These are phyloP conservation scores for Molanna angustata DNA, from an alignment of 2,888 invertebrate genomes.

Conservation along the genomic window DNA sequence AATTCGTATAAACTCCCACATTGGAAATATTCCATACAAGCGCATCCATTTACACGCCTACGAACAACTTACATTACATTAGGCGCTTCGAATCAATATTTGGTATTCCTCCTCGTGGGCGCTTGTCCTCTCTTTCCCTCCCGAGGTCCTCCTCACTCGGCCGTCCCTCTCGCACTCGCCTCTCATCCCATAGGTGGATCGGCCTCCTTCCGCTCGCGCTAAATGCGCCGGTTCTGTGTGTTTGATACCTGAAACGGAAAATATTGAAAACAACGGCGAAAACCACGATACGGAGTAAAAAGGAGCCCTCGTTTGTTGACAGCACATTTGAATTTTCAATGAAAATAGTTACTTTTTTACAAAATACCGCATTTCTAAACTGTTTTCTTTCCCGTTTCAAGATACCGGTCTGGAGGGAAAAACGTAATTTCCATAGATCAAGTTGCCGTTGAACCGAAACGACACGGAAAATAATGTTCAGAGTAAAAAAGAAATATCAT, in stretches of 20 bases:
- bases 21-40: background rate
- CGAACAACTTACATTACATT: conserved; percentile 30
- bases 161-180: conserved; percentile 19
- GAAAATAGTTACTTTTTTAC: background rate
- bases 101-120: conserved; percentile 45
- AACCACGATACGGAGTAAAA: background rate
- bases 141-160: conserved; percentile 4
- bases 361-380: background rate
- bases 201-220: conserved; percentile 26
- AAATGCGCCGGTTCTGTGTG: conserved; percentile 16
- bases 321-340: background rate
- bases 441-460: conserved; percentile 4
- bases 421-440: background rate
- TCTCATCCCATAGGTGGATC: conserved; percentile 27
- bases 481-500: too few species aligned
- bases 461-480: too few species aligned
- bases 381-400: background rate
- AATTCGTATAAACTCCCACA: background rate
- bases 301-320: background rate
- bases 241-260: conserved; percentile 15
- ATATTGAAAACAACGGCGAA: background rate
- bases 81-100: conserved; percentile 53
- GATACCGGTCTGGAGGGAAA: background rate
- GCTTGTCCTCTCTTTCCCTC: conserved; percentile 17
- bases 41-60: conserved; percentile 14